Base-by-base conservation (phyloP, 2,113 vertebrate genomes). In the Oncorhynchus kisutch region DNA sequence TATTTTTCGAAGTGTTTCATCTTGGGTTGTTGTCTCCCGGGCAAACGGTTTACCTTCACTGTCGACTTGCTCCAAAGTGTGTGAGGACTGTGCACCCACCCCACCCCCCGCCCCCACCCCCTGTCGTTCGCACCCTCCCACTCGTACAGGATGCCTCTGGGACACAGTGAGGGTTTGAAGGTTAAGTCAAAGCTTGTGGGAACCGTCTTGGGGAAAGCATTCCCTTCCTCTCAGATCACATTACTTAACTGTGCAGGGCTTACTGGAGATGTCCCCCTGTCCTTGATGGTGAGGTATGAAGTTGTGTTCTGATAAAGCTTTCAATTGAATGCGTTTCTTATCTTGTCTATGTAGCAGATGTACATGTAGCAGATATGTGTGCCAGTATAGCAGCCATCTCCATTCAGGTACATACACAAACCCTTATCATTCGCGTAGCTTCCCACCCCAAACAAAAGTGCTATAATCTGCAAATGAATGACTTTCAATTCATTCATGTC, bases 101-200 rank as follows among this genome's bases (percentile, higher is more conserved):
- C 31, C 1, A 6, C 1, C 31, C 5, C 31, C 5, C 31, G 1
- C n/a, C n/a, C n/a, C 31, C 5, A 5, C 6, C 31, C 31, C 31
- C 20, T 8, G 1, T 66, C 1, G 9, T 66, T 25, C 24, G 66
- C 71, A 45, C 80, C 29, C n/a, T 65, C 57, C 74, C 67, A 20
- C 6, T 34, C 69, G 2, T 73, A 80, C 67, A 74, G 59, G 81
- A 84, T 80, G 29, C 85, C 75, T 78, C 0, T 0, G 78, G 84
- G 88, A 88, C 64, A 18, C 13, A 70, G 27, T 18, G 49, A 48
- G 69, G 67, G 85, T 83, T 89, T 82, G 18, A 51, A 82, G 87
- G 88, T 85, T 82, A 88, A 86, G 91, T 88, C 89, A 90, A 90
- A 91, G 91, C 84, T 85, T 90, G 76, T 91, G 90, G 90, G 89